Percentiles rank a stretch among this genome's conserved stretches.
Conservation (phyloP, 1,140 invertebrate species). For the Liolophura sinensis region DNA sequence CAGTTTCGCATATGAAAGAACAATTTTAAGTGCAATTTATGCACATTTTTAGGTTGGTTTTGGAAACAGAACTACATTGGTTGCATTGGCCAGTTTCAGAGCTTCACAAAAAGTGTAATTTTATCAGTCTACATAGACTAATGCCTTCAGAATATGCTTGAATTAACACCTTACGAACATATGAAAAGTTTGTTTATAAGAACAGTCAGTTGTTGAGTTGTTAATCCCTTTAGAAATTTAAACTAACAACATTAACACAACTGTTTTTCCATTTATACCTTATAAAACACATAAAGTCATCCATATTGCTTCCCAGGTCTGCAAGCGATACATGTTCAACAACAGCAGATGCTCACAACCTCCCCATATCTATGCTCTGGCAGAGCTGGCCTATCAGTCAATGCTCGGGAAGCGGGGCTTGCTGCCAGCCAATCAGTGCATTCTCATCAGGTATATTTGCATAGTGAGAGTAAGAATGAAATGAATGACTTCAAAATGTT, state of each 20-base stretch:
- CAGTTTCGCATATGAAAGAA: no score
- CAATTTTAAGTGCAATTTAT: no score
- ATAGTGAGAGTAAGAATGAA: neutral
- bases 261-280: neutral
- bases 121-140: no score
- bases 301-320: neutral
- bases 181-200: neutral
- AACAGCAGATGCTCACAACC: constrained; percentile 62
- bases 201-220: neutral
- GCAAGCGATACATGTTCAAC: constrained; percentile 35
- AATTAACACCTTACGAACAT: no score
- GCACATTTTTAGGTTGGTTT: no score
- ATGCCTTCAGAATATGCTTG: no score
- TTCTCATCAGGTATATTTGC: constrained; percentile 44
- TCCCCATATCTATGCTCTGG: constrained; percentile 86
- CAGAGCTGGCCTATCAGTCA: constrained; percentile 76
- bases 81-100: no score
- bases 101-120: no score
- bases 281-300: neutral
- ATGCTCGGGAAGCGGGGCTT: constrained; percentile 77
- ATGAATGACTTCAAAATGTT: no score
- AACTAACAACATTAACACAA: no score
- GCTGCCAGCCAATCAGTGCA: constrained; percentile 43
- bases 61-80: no score
- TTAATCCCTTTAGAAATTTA: no score